These are phyloP conservation scores for Porites divaricata DNA, from an alignment of 92 coral and sea anemone genomes.

Conservation along the genomic window DNA sequence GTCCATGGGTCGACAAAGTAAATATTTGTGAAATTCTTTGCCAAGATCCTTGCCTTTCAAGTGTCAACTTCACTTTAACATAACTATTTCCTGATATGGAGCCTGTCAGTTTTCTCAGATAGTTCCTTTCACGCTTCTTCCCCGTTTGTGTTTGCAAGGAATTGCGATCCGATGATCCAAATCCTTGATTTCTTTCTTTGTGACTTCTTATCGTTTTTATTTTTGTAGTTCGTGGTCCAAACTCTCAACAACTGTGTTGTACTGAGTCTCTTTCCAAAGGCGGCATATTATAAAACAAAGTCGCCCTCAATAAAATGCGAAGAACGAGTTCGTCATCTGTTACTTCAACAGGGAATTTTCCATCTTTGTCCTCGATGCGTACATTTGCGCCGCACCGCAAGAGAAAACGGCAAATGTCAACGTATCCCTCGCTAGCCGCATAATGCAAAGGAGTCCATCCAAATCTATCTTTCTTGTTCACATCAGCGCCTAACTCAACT, in stretches of 20 bases:
- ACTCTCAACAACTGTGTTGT: slow-evolving; percentile 48
- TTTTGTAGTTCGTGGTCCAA: too few relatives aligned
- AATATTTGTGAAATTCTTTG: slow-evolving; percentile 22
- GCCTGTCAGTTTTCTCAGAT: background rate
- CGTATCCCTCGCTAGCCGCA: slow-evolving; percentile 96
- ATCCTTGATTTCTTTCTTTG: background rate
- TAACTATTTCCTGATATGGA: slow-evolving; percentile 12
- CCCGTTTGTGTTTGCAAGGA: background rate
- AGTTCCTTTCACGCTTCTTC: background rate
- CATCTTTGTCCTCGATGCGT: slow-evolving; percentile 77
- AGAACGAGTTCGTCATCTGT: slow-evolving; percentile 85
- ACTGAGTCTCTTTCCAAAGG: slow-evolving; percentile 60
- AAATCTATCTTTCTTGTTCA: slow-evolving; percentile 82
- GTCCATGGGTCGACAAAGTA: background rate
- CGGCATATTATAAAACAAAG: slow-evolving; percentile 65
- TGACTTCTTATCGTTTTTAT: too few relatives aligned
- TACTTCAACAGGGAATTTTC: slow-evolving; percentile 90
- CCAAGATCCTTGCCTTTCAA: background rate
- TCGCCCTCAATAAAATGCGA: slow-evolving; percentile 78
- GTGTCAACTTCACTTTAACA: background rate
- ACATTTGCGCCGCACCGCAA: slow-evolving; percentile 88
- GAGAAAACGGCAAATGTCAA: slow-evolving; percentile 84
- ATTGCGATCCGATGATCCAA: background rate
- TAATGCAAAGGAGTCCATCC: slow-evolving; percentile 97
- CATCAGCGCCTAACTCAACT: slow-evolving; percentile 89